A percentile compares a stretch with the other conserved stretches of the same genome.
Evolutionary conservation across 2,113 vertebrate genomes (phyloP).

Genomic region (Tupaia tana): DNA sequence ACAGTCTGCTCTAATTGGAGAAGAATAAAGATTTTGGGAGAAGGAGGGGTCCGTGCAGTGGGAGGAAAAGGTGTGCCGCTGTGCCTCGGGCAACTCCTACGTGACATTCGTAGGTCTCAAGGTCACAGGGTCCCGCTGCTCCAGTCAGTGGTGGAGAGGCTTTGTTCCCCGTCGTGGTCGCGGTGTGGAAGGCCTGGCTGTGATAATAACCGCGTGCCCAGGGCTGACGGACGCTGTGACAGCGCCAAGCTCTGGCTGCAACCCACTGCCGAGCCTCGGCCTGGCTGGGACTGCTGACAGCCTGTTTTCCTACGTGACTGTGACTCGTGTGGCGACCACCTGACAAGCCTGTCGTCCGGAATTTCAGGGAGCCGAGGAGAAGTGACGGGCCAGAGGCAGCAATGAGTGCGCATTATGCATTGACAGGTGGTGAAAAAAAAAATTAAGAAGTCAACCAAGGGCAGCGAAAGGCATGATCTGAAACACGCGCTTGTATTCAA

Average conservation of each 20-base stretch:
- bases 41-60: not conserved
- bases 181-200: slow-evolving; percentile 59
- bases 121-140: slow-evolving; percentile 42
- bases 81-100: not conserved
- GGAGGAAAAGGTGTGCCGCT: not conserved
- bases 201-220: slow-evolving; percentile 65
- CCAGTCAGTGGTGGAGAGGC: slow-evolving; percentile 1
- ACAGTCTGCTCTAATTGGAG: slow-evolving; percentile 19
- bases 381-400: not conserved
- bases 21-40: slow-evolving; percentile 17
- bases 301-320: slow-evolving; percentile 70
- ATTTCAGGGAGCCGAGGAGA: slow-evolving; percentile 61
- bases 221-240: slow-evolving; percentile 65
- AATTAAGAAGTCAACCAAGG: slow-evolving; percentile 11
- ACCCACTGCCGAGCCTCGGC: slow-evolving; percentile 65
- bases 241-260: slow-evolving; percentile 7
- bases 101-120: slow-evolving; percentile 29
- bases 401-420: slow-evolving; percentile 25
- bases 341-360: slow-evolving; percentile 51
- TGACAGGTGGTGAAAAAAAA: not conserved
- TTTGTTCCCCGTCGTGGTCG: slow-evolving; percentile 24
- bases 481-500: slow-evolving; percentile 48
- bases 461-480: slow-evolving; percentile 12
- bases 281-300: slow-evolving; percentile 64
- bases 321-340: slow-evolving; percentile 53